Base-by-base conservation (phyloP, 92 coral and sea anemone genomes). In the Phymanthus crucifer region DNA sequence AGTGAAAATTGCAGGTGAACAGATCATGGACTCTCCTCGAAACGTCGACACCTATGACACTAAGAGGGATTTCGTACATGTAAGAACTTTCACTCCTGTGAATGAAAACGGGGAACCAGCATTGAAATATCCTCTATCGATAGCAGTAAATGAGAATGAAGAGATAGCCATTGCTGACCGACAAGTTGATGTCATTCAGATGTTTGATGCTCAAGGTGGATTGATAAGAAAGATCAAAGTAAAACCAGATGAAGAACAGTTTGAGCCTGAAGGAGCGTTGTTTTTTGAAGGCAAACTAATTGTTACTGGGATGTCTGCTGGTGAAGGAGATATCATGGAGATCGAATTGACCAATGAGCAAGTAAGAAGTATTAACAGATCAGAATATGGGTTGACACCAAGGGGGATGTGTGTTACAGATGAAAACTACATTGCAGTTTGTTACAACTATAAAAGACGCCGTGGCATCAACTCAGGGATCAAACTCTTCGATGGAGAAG, bases 91-190 rank as follows among this genome's bases (percentile, higher is more conserved):
- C 43, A 24, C 29, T 5, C 17, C 47, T 12, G 48, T 17, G 33
- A 21, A 8, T 19, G 23, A 50, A n/a, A 4, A 21, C 19, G 47
- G 36, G 4, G 57, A 33, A 2, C 4, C 4, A n/a, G n/a, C n/a
- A 18, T 72, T 40, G 11, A n/a, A n/a, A 18, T 0, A 2, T 38
- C 54, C 76, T 23, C 10, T 6, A 5, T 72, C 76, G 21, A 23
- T 72, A 23, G 76, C 76, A 72, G 14, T 72, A 2, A 72, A 33
- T 40, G 56, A 72, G 45, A 38, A 40, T 27, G 56, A 33, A 72
- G 56, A 72, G 57, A 23, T 72, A 40, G 76, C 76, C 58, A 38
- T 38, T 72, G 56, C 14, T 72, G 74, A 70, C 38, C n/a, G 45
- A n/a, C 31, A 27, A 21, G 8, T 24, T 3, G 21, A 72, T 32